A percentile compares a stretch with the other conserved stretches of the same genome.
Evolutionary conservation across 2,888 invertebrate species (phyloP).

Genomic region (Acronicta aceris): DNA sequence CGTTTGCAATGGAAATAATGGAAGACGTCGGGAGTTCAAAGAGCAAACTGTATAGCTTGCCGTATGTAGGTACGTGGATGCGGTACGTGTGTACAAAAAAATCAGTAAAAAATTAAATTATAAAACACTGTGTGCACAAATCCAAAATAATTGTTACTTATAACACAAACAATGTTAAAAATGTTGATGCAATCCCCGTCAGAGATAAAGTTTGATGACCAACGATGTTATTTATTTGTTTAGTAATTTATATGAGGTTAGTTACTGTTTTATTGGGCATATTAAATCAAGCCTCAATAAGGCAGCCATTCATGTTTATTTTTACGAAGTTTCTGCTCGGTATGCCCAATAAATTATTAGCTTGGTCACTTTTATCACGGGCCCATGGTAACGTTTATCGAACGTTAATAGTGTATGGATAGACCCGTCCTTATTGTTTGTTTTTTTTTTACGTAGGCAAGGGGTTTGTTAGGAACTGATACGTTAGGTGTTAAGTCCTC

Average conservation of each 20-base stretch:
- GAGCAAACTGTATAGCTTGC: constrained; percentile 1
- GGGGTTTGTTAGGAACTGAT: constrained; percentile 14
- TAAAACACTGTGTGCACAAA: constrained; percentile 24
- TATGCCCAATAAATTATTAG: constrained; percentile 87
- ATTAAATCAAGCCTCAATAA: constrained; percentile 89
- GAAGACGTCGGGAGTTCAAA: too few relatives aligned
- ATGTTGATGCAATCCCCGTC: constrained; percentile 66
- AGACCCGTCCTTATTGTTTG: constrained; percentile 42
- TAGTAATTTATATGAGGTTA: constrained; percentile 89
- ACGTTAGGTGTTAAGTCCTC: constrained; percentile 27
- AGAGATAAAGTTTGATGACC: constrained; percentile 84
- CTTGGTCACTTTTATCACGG: constrained; percentile 88
- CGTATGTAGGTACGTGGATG: too few relatives aligned
- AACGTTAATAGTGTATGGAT: constrained; percentile 75
- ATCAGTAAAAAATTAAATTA: constrained; percentile 43
- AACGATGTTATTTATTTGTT: constrained; percentile 88
- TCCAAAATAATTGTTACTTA: constrained; percentile 41
- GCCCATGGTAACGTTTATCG: constrained; percentile 81
- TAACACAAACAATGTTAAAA: constrained; percentile 66
- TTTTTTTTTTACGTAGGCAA: constrained; percentile 28
- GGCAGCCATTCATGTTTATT: constrained; percentile 89
- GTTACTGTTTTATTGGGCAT: constrained; percentile 88
- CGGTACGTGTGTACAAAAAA: constrained; percentile 14
- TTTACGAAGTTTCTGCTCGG: constrained; percentile 88
- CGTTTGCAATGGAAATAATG: too few relatives aligned